A percentile compares a stretch with the other conserved stretches of the same genome.
phyloP scores from a whole-genome alignment of 2,888 invertebrate genomes.

The Athalia cordata region DNA sequence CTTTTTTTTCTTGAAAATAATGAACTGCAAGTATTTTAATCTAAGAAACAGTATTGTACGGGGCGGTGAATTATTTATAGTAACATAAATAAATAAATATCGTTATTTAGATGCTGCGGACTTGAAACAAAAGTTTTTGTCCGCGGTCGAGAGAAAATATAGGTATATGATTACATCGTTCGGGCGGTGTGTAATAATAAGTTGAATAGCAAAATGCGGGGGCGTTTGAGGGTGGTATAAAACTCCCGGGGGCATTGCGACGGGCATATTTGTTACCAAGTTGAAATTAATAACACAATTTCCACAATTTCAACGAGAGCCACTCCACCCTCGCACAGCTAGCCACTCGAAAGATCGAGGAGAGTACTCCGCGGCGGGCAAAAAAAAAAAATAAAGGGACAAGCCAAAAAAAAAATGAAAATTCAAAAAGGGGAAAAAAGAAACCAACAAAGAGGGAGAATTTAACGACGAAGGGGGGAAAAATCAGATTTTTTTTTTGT shows the following conservation, averaged over 20 bases:
- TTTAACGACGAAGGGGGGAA: too few relatives aligned
- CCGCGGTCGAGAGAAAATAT: constrained; percentile 21
- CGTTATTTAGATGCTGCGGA: not conserved
- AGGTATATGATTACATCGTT: not conserved
- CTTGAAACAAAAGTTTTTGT: constrained; percentile 22
- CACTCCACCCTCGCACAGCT: constrained; percentile 23
- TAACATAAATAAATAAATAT: not conserved
- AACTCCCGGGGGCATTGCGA: constrained; percentile 31
- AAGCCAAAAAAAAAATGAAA: too few relatives aligned
- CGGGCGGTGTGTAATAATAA: constrained; percentile 18
- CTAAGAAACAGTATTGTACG: too few relatives aligned
- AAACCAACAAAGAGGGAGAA: too few relatives aligned
- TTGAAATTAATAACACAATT: constrained; percentile 36
- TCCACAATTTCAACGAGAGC: constrained; percentile 30
- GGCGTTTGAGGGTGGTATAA: not conserved
- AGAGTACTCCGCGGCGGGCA: not conserved
- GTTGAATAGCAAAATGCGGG: constrained; percentile 28
- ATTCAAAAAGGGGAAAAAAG: too few relatives aligned
- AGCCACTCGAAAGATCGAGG: constrained; percentile 18
- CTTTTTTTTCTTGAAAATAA: too few relatives aligned
- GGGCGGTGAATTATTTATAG: not conserved
- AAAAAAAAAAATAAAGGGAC: too few relatives aligned
- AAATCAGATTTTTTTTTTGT: too few relatives aligned
- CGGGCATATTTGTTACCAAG: constrained; percentile 25
- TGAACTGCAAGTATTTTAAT: too few relatives aligned